A percentile compares a stretch with the other conserved stretches of the same genome.
Evolutionary conservation across 2,888 invertebrate genomes (phyloP).

Genomic region (Peribatodes rhomboidaria): DNA sequence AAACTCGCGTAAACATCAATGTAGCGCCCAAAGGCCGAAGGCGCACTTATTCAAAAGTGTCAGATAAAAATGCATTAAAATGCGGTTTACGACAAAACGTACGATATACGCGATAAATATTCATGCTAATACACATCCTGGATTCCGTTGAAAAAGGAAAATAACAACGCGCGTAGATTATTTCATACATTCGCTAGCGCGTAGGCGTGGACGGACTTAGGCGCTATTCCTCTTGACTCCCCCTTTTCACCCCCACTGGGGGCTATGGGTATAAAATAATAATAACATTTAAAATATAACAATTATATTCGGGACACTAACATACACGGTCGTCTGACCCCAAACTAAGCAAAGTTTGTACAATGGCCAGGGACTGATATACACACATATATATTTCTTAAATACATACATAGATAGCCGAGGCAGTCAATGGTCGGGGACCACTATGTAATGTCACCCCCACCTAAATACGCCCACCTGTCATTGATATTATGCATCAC

Average conservation of each 20-base stretch:
- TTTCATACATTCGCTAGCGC: constrained; percentile 57
- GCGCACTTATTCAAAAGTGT: constrained; percentile 51
- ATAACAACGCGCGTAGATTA: constrained; percentile 78
- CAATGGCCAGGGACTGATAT: no score
- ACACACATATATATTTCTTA: no score
- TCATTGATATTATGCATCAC: constrained; percentile 34
- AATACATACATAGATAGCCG: no score
- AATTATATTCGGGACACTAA: no score
- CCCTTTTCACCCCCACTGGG: no score
- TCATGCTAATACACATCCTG: constrained; percentile 84
- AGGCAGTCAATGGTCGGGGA: no score
- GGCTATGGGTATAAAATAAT: no score
- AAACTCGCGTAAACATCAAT: constrained; percentile 33
- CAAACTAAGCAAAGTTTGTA: no score
- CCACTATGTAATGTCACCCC: not conserved
- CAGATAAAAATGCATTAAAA: constrained; percentile 82
- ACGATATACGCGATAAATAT: constrained; percentile 79
- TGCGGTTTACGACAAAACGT: constrained; percentile 77
- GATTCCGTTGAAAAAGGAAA: constrained; percentile 83
- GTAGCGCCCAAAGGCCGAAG: constrained; percentile 31
- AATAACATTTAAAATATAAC: no score
- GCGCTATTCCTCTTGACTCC: no score
- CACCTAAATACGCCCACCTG: constrained; percentile 19
- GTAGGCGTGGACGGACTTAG: constrained; percentile 23
- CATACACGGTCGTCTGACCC: no score